Evolutionary conservation across 2,113 vertebrate species (phyloP), one percentile per base, ranked within the genome.

Genomic region (Chaetops frenatus): DNA sequence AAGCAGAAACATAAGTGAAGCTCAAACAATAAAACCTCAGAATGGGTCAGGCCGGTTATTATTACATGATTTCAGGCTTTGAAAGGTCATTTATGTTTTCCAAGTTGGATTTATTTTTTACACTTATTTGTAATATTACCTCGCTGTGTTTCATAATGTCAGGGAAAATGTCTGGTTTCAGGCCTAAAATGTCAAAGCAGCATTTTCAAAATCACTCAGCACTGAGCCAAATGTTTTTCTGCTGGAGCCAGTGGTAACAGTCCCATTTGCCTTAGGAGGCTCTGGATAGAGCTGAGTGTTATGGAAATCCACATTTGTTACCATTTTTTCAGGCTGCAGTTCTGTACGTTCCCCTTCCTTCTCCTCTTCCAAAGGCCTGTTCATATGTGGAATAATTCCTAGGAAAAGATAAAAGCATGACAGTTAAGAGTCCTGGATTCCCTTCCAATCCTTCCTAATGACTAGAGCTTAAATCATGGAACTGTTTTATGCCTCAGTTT

Each of bases 41-140:
- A 91, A 84, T 86, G 96, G 93, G 53, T 86, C 86, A 94, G 76
- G 44, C 65, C 61, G 74, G 88, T 93, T 95, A 90, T 96, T 96
- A 97, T 96, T 97, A 76, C 71, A 92, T 67, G 88, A 94, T 96
- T 97, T 93, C 90, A 95, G 72, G 76, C 88, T 95, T 93, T 78
- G 90, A 97, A 97, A 97, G 95, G 96, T 97, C 96, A 96, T 93
- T 95, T 90, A 81, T 96, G 88, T 96, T 96, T 97, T 96, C 88
- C 92, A 96, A 94, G 86, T 71, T 94, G 95, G 88, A 90, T 96
- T 95, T 97, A 90, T 97, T 95, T 96, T 96, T 95, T 95, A 72
- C 92, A 81, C 69, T 95, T 95, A 88, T 95, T 95, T 96, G 86
- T 88, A 93, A 92, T 97, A 92, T 95, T 96, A 93, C 95, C 93